Conservation (phyloP, 92 coral and sea anemone genomes). For the Ricordea florida region DNA sequence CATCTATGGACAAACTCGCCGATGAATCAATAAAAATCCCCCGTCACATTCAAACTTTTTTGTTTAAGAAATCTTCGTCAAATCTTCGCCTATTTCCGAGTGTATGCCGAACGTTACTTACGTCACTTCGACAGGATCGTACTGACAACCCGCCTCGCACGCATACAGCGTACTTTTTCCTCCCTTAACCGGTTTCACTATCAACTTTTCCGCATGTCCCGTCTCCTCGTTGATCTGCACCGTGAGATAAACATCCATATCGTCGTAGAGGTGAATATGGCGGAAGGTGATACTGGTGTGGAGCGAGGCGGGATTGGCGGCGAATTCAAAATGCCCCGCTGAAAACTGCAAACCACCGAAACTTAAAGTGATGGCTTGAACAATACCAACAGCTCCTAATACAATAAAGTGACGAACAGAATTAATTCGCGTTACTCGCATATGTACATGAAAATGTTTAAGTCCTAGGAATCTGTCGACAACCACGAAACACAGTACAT, state of each 20-base stretch:
- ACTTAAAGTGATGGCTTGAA: constrained; percentile 93
- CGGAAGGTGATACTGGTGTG: constrained; percentile 93
- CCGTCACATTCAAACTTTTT: too few species aligned
- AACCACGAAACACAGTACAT: too few species aligned
- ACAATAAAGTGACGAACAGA: not conserved
- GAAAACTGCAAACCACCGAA: constrained; percentile 97
- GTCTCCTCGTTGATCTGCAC: constrained; percentile 82
- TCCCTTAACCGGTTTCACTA: constrained; percentile 71
- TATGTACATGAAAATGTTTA: too few species aligned
- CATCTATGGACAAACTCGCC: too few species aligned
- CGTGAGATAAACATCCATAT: constrained; percentile 72
- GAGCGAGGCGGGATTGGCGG: constrained; percentile 97
- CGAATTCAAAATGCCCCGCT: constrained; percentile 93
- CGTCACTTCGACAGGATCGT: constrained; percentile 90
- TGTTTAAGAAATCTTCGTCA: too few species aligned
- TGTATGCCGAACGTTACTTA: not conserved
- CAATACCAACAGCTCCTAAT: constrained; percentile 81
- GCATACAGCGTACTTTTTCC: constrained; percentile 84
- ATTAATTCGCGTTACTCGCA: too few species aligned
- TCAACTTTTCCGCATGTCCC: constrained; percentile 90
- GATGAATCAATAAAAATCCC: too few species aligned
- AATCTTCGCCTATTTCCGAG: too few species aligned
- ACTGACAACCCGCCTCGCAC: constrained; percentile 99
- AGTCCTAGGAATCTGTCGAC: too few species aligned
- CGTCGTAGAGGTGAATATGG: constrained; percentile 84